Base-by-base conservation (phyloP, 2,797 vertebrate species). In the Remorina albescens region DNA sequence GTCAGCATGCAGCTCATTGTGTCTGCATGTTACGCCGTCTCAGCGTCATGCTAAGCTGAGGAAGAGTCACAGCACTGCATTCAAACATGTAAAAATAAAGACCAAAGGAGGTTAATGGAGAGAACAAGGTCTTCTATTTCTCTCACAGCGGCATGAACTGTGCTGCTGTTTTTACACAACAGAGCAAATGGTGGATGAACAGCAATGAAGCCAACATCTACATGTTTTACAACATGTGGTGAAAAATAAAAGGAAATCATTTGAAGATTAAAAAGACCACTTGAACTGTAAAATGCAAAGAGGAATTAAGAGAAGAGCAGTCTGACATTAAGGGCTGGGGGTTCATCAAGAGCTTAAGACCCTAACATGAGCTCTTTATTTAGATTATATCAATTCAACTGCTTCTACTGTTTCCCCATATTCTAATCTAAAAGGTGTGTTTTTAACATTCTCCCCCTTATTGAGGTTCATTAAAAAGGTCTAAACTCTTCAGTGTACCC, bases 11-110 rank as follows among this genome's bases (percentile, higher is more conserved):
- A 72, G 80, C 60, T 67, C 37, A 30, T 54, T 2, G 2, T 23
- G 54, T 13, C 74, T 36, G 77, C 53, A 26, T 8, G 74, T 71
- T 63, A 8, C 8, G 70, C 67, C 60, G 78, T 49, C 76, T 89
- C 85, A 89, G 85, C 83, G 0, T 46, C 89, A 87, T 90, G 90
- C 91, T 70, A 28, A 44, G 70, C 81, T 76, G 78, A 86, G 69
- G 58, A 46, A 58, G 67, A 50, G 65, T 72, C 73, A 74, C 46
- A 55, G 18, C 59, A 82, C 60, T 25, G 61, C 74, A 80, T 53
- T 60, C 57, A 47, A 46, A 82, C 46, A 74, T 15, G 59, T 4
- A 4, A 39, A 23, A 70, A 39, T 19, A 34, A 64, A 71, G 6
- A 85, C 15, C 74, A 50, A n/a, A 57, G 54, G 46, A 74, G 41